Conservation (phyloP, 2,113 vertebrate species). For the Alectura lathami region DNA sequence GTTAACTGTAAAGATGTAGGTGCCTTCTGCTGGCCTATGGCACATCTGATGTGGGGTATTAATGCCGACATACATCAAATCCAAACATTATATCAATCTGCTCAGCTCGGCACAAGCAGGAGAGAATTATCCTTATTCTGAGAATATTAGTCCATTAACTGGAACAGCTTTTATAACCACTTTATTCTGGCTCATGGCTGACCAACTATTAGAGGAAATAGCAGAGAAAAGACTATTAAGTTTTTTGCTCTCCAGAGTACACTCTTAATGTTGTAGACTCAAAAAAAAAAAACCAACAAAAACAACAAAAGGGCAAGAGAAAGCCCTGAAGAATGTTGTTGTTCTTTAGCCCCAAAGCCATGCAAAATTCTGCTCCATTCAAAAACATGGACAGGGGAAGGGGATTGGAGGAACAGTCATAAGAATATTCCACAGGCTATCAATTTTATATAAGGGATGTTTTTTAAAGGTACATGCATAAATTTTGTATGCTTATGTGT, state of each 20-base stretch:
- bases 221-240: neutral
- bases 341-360: neutral
- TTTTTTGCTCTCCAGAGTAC: neutral
- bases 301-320: neutral
- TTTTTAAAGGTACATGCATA: neutral
- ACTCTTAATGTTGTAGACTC: accelerated
- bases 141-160: neutral
- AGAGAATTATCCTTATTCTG: neutral
- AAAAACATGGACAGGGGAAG: neutral
- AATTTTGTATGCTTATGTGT: neutral
- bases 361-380: neutral
- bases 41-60: neutral
- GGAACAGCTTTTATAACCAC: neutral
- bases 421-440: neutral
- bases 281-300: no score
- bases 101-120: neutral
- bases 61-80: neutral
- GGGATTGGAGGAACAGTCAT: neutral
- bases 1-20: neutral
- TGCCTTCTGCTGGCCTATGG: neutral
- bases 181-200: neutral
- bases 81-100: neutral
- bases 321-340: neutral
- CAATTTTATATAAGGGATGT: neutral
- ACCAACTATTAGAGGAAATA: neutral